phyloP scores from a whole-genome alignment of 2,113 vertebrate genomes.

The Amblyornis subalaris region DNA sequence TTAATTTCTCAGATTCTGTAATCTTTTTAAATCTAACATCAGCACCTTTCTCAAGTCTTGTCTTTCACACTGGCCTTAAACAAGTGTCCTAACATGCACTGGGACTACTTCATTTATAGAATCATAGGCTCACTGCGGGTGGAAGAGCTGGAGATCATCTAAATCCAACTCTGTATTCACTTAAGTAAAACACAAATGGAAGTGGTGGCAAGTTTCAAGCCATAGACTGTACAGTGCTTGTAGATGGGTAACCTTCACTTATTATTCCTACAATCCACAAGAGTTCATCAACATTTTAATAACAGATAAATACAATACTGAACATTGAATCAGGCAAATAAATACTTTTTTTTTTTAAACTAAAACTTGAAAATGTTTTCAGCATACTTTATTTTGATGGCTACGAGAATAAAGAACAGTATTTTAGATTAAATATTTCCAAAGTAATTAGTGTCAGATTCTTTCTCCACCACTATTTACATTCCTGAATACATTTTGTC shows the following conservation, averaged over 20 bases:
- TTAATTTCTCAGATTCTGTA: not conserved
- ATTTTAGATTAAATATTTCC: not conserved
- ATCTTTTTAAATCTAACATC: not conserved
- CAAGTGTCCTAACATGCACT: not conserved
- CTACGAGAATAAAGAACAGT: not conserved
- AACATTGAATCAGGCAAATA: not conserved
- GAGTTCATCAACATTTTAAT: not conserved
- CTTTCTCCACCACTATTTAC: accelerated
- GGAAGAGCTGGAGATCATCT: not conserved
- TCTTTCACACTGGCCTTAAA: not conserved
- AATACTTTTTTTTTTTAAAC: not conserved
- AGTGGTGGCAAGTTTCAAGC: not conserved
- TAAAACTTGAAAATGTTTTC: not conserved
- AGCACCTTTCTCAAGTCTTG: not conserved
- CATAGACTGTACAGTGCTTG: not conserved
- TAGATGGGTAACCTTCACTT: not conserved
- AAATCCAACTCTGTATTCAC: not conserved
- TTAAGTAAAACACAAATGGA: not conserved
- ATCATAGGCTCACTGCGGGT: not conserved
- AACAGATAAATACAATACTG: not conserved
- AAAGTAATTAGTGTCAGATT: not conserved
- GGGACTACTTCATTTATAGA: not conserved
- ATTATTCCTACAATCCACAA: not conserved
- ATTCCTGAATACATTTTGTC: not conserved
- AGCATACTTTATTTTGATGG: not conserved